Conservation (phyloP, 2,797 vertebrate genomes). For the Cephalopachus bancanus region DNA sequence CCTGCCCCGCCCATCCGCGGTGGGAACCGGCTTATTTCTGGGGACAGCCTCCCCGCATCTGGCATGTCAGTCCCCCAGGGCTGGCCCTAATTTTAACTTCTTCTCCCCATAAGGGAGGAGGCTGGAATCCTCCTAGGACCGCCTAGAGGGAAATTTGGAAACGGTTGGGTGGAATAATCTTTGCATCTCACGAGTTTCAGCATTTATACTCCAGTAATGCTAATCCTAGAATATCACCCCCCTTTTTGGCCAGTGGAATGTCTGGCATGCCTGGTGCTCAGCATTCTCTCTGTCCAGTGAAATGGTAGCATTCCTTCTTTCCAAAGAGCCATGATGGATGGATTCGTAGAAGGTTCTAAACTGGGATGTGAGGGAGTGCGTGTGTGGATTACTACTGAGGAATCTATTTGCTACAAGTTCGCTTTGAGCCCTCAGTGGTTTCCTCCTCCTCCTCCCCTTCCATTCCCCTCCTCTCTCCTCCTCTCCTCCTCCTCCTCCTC, state of each 20-base stretch:
- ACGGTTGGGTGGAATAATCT: background rate
- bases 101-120: slow-evolving; percentile 53
- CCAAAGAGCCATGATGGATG: slow-evolving; percentile 59
- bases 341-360: slow-evolving; percentile 50
- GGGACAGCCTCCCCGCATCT: slow-evolving; percentile 68
- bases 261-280: slow-evolving; percentile 73
- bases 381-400: background rate
- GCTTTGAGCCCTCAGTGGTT: background rate
- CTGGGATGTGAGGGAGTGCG: background rate
- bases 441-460: background rate
- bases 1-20: slow-evolving; percentile 62
- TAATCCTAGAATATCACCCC: slow-evolving; percentile 27
- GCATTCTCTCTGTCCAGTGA: slow-evolving; percentile 52
- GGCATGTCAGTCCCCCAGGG: slow-evolving; percentile 36
- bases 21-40: slow-evolving; percentile 78
- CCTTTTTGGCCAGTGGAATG: slow-evolving; percentile 61
- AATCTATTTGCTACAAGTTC: background rate
- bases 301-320: slow-evolving; percentile 66
- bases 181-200: slow-evolving; percentile 14
- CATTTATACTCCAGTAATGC: background rate
- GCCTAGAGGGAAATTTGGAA: slow-evolving; percentile 59
- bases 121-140: slow-evolving; percentile 52
- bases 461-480: background rate
- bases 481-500: background rate
- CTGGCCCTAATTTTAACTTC: slow-evolving; percentile 76